Evolutionary conservation across 2,113 vertebrate genomes (phyloP), one percentile per base, ranked within the genome.

Genomic region (Heterotilapia buettikoferi): DNA sequence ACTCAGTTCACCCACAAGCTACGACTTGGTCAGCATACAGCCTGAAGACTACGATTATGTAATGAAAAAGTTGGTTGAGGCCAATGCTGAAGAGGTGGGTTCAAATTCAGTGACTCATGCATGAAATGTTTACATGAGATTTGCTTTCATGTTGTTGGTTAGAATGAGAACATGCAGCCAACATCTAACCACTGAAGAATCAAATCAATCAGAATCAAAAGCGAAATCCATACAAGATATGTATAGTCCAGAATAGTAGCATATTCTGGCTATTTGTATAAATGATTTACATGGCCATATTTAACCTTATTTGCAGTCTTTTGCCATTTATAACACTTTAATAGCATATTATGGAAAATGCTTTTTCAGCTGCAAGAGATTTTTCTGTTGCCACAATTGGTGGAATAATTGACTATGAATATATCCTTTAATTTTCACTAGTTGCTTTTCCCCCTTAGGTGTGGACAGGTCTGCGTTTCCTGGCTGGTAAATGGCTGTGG

Each of bases 391-490:
- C 52, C 47, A 52, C 47, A 52, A 19, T 54, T 2, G 2, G n/a
- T 54, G 19, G 52, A 54, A 54, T 54, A 21, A 53, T 53, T 54
- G n/a, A 54, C 52, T 21, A n/a, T 54, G 52, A 21, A 53, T 53
- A 21, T 10, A 53, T 53, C n/a, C 19, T 11, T 52, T 4, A 5
- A 19, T 54, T 54, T 54, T 54, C 9, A 54, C 52, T 21, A 11
- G 5, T n/a, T 54, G 19, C 52, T 54, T 54, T n/a, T 4, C n/a
- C 59, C 76, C n/a, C 18, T 2, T 9, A 93, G 93, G 89, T 93
- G 83, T 94, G 93, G 93, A 14, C 24, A 3, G 92, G 92, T 16
- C 92, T 94, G 3, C 83, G 80, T 40, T 94, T 92, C 89, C 89
- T 94, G 84, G 92, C 61, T 5, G 85, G 71, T 56, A 5, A 50